A percentile compares a stretch with the other conserved stretches of the same genome.
Evolutionary conservation across 2,888 invertebrate genomes (phyloP).

Genomic region (Heliconius aoede): DNA sequence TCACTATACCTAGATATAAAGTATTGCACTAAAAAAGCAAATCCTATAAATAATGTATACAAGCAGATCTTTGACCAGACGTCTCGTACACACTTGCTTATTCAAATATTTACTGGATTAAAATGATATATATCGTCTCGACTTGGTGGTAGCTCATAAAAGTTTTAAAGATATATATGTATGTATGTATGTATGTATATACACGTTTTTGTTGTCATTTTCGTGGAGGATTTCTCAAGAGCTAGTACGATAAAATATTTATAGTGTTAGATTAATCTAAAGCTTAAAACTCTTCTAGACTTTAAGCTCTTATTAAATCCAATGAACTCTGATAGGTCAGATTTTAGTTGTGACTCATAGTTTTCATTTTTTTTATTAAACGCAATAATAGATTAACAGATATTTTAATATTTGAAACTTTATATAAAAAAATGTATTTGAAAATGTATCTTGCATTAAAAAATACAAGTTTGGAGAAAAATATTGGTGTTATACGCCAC

Average conservation of each 20-base stretch:
- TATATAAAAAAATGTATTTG: too few relatives aligned
- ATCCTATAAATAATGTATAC: background rate
- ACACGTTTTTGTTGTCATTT: background rate
- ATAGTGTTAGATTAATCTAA: background rate
- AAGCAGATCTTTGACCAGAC: background rate
- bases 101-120: conserved; percentile 15
- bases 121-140: conserved; percentile 9
- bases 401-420: too few relatives aligned
- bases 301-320: too few relatives aligned
- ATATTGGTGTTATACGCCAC: too few relatives aligned
- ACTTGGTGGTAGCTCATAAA: background rate
- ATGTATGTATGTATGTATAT: background rate
- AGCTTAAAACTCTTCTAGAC: too few relatives aligned
- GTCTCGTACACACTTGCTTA: background rate
- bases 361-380: too few relatives aligned
- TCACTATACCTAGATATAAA: background rate
- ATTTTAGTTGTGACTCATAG: too few relatives aligned
- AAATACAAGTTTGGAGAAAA: too few relatives aligned
- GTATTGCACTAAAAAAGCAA: background rate
- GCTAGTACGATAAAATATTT: background rate
- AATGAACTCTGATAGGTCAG: too few relatives aligned
- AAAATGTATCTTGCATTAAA: too few relatives aligned
- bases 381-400: too few relatives aligned
- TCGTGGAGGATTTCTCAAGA: background rate
- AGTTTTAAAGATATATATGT: background rate